Evolutionary conservation across 1,140 invertebrate species (phyloP).

Genomic region (Augochlora pura): DNA sequence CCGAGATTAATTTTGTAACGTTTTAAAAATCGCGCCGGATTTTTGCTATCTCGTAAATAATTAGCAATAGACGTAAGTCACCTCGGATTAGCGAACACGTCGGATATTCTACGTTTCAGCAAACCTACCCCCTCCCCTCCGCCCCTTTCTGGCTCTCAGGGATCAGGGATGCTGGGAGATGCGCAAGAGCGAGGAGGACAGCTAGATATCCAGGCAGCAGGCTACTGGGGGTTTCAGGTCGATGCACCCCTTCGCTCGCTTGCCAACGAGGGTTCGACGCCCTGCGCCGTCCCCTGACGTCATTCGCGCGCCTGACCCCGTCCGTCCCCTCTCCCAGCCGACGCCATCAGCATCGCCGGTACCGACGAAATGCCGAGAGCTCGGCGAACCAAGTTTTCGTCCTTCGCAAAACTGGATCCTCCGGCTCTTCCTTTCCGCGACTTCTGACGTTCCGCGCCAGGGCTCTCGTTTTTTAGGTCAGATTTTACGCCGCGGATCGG

Average conservation of each 20-base stretch:
- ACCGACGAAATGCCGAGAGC: conserved; percentile 45
- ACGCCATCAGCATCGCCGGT: conserved; percentile 36
- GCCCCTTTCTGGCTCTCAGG: background rate
- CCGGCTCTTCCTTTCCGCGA: background rate
- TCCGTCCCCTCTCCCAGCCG: conserved; percentile 34
- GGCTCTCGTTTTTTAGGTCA: conserved; percentile 44
- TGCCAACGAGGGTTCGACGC: conserved; percentile 72
- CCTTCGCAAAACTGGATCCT: conserved; percentile 53
- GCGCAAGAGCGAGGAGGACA: conserved; percentile 17
- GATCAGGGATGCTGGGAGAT: conserved; percentile 11
- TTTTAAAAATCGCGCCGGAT: no score
- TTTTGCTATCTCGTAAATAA: no score
- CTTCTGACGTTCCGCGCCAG: no score
- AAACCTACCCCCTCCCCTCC: background rate
- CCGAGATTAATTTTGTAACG: no score
- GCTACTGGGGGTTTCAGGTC: conserved; percentile 75
- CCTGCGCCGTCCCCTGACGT: conserved; percentile 75
- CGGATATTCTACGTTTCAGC: background rate
- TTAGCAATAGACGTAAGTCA: background rate
- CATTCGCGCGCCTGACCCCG: conserved; percentile 64
- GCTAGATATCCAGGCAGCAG: conserved; percentile 47
- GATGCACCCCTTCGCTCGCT: conserved; percentile 71
- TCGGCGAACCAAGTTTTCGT: conserved; percentile 49
- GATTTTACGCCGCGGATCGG: background rate
- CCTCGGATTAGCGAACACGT: background rate